Evolutionary conservation across 2,888 invertebrate species (phyloP).

Genomic region (Drosophila koepferae): DNA sequence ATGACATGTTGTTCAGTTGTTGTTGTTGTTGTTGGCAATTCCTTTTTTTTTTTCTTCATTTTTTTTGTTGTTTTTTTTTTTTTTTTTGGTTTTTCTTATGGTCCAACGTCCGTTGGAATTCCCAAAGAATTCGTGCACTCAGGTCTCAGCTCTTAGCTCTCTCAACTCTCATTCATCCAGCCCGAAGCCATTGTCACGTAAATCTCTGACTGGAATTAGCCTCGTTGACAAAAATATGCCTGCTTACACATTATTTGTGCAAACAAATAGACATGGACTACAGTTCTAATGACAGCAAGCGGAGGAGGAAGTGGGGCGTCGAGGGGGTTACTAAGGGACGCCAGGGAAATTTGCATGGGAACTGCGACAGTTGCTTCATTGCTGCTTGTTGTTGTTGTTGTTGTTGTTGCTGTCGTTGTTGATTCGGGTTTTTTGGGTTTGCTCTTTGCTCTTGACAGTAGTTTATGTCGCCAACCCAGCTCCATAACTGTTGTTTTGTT

Average conservation of each 20-base stretch:
- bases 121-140: conserved; percentile 23
- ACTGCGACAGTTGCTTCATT: conserved; percentile 67
- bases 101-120: conserved; percentile 1
- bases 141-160: conserved; percentile 9
- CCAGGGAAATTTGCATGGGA: conserved; percentile 73
- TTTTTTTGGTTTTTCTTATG: conserved; percentile 40
- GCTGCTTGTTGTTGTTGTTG: conserved; percentile 30
- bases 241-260: conserved; percentile 81
- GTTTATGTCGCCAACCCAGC: conserved; percentile 30
- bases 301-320: too few species aligned
- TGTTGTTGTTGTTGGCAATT: conserved; percentile 19
- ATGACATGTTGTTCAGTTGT: conserved; percentile 19
- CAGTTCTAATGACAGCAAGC: conserved; percentile 38
- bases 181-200: conserved; percentile 75
- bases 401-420: conserved; percentile 32
- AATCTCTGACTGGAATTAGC: conserved; percentile 80
- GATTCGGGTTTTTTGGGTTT: conserved; percentile 19
- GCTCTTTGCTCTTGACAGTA: conserved; percentile 46
- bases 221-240: conserved; percentile 81
- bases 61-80: conserved; percentile 32
- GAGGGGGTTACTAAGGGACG: conserved; percentile 11
- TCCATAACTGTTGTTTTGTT: conserved; percentile 44
- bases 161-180: neutral
- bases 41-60: conserved; percentile 12
- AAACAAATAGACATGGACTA: conserved; percentile 69